phyloP scores from a whole-genome alignment of 2,888 invertebrate genomes.

The Tachina fera region DNA sequence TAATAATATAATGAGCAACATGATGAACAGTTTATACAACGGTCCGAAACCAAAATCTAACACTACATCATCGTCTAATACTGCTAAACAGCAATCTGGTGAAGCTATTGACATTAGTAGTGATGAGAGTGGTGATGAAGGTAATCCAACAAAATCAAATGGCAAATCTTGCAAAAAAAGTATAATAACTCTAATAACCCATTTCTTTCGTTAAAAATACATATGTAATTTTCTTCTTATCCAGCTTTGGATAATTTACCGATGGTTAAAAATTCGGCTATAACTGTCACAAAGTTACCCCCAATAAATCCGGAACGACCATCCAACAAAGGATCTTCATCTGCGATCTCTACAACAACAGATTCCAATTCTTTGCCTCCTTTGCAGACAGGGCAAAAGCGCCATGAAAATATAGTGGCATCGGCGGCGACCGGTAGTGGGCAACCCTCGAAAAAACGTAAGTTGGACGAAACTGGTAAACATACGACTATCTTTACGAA shows the following conservation, averaged over 20 bases:
- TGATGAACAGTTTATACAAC: conserved; percentile 84
- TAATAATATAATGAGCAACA: conserved; percentile 79
- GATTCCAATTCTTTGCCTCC: conserved; percentile 63
- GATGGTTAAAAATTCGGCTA: conserved; percentile 58
- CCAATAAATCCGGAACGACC: conserved; percentile 44
- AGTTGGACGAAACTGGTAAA: conserved; percentile 72
- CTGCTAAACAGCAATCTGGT: conserved; percentile 71
- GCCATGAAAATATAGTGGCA: conserved; percentile 78
- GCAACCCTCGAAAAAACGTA: conserved; percentile 74
- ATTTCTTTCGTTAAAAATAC: conserved; percentile 23
- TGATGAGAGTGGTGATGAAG: conserved; percentile 86
- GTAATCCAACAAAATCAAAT: conserved; percentile 78
- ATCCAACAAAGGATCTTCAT: conserved; percentile 59
- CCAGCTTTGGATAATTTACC: conserved; percentile 58
- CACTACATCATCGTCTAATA: conserved; percentile 63
- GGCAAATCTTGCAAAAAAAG: conserved; percentile 83
- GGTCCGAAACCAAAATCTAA: conserved; percentile 74
- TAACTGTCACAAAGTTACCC: conserved; percentile 64
- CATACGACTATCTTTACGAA: conserved; percentile 71
- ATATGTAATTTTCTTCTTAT: conserved; percentile 4
- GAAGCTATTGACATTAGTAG: conserved; percentile 92
- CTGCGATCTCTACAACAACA: conserved; percentile 59
- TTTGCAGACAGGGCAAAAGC: conserved; percentile 67
- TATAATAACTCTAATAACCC: conserved; percentile 70
- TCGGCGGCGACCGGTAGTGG: conserved; percentile 80